Evolutionary conservation across 2,797 vertebrate genomes (phyloP).

Genomic region (Catharus ustulatus): DNA sequence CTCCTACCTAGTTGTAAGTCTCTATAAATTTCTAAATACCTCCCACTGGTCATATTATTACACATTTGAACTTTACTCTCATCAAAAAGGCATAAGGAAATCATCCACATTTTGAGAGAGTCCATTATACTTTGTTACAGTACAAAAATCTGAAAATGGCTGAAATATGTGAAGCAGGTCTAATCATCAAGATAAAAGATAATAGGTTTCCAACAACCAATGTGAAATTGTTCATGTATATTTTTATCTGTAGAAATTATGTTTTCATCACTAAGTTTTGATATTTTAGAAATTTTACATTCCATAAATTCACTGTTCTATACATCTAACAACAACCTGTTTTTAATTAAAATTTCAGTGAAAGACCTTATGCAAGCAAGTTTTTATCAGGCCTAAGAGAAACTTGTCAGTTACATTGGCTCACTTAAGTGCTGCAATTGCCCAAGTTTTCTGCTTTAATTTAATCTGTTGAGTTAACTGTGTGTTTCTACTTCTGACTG

Average conservation of each 20-base stretch:
- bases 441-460: not conserved
- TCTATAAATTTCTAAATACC: not conserved
- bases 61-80: not conserved
- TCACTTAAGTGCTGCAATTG: not conserved
- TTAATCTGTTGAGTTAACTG: not conserved
- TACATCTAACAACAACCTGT: not conserved
- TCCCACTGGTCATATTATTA: not conserved
- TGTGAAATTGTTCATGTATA: not conserved
- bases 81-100: not conserved
- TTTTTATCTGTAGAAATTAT: not conserved
- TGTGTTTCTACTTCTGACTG: not conserved
- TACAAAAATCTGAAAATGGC: not conserved
- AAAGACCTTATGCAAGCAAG: not conserved
- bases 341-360: not conserved
- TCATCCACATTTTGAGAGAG: not conserved
- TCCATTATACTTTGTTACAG: not conserved
- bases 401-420: not conserved
- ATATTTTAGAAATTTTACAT: not conserved
- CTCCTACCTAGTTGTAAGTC: not conserved
- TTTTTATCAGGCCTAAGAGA: not conserved
- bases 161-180: not conserved
- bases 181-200: not conserved
- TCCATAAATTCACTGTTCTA: not conserved
- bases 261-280: not conserved
- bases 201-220: not conserved